A percentile compares a stretch with the other conserved stretches of the same genome.
These are phyloP conservation scores for Agrilus cyanescens DNA, from an alignment of 2,888 invertebrate genomes.

Conservation along the genomic window DNA sequence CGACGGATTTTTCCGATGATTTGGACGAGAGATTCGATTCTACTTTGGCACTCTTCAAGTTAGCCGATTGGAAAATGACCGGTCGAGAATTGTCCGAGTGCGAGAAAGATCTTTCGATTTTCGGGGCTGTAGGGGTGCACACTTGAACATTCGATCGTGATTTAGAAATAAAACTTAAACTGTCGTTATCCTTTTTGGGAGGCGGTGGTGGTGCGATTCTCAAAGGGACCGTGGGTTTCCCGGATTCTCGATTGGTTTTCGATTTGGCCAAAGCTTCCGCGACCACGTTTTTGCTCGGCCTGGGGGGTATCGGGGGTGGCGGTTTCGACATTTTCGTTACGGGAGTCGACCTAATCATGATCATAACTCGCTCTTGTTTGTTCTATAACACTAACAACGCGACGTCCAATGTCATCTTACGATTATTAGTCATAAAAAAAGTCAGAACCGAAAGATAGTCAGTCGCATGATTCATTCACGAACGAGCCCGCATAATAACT, in stretches of 20 bases:
- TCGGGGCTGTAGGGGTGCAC: constrained; percentile 16
- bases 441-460: too few species aligned
- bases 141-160: constrained; percentile 16
- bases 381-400: not conserved
- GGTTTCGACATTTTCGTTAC: constrained; percentile 35
- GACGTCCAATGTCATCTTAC: not conserved
- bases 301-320: constrained; percentile 71
- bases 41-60: constrained; percentile 22
- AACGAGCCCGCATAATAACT: too few species aligned
- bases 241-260: constrained; percentile 11
- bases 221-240: constrained; percentile 26
- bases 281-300: constrained; percentile 62
- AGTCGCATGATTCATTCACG: too few species aligned
- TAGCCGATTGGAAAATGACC: constrained; percentile 32
- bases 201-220: too few species aligned
- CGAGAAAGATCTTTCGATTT: constrained; percentile 21
- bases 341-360: constrained; percentile 26
- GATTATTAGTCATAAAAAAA: too few species aligned
- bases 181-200: too few species aligned
- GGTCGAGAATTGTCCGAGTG: constrained; percentile 22
- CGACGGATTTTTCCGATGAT: constrained; percentile 9
- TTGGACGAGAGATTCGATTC: constrained; percentile 19
- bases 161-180: constrained; percentile 4
- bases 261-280: constrained; percentile 62
- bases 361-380: constrained; percentile 11